A percentile compares a stretch with the other conserved stretches of the same genome.
These are phyloP conservation scores for Emmelina monodactyla DNA, from an alignment of 2,888 invertebrate genomes.

Conservation along the genomic window DNA sequence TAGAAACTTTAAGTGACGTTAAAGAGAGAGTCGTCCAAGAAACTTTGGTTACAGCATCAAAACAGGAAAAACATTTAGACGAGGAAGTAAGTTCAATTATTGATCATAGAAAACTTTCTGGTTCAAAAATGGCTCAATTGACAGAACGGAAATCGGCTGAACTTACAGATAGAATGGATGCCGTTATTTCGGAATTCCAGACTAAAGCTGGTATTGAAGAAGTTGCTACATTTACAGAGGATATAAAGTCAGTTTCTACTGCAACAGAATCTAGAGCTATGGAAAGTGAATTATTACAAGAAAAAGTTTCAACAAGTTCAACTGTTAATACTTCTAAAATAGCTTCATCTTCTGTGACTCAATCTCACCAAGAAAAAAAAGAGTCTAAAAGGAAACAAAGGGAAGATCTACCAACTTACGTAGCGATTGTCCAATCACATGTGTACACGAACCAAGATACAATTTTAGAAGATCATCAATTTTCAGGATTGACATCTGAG, in stretches of 20 bases:
- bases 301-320: conserved; percentile 14
- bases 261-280: conserved; percentile 2
- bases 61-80: conserved; percentile 7
- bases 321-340: neutral
- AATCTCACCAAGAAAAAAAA: conserved; percentile 21
- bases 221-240: conserved; percentile 5
- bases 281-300: conserved; percentile 1
- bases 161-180: conserved; percentile 41
- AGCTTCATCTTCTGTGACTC: conserved; percentile 10
- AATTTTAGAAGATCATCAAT: conserved; percentile 34
- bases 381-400: conserved; percentile 19
- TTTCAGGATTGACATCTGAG: conserved; percentile 26
- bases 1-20: neutral
- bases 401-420: conserved; percentile 34
- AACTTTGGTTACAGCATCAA: conserved; percentile 1
- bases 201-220: conserved; percentile 32
- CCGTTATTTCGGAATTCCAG: conserved; percentile 48
- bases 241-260: neutral
- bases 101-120: conserved; percentile 23
- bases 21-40: neutral
- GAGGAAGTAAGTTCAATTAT: conserved; percentile 2
- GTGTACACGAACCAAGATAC: conserved; percentile 49
- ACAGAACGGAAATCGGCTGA: conserved; percentile 41
- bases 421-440: conserved; percentile 52
- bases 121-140: conserved; percentile 45